Base-by-base conservation (phyloP, 2,888 invertebrate genomes). In the Acleris literana region DNA sequence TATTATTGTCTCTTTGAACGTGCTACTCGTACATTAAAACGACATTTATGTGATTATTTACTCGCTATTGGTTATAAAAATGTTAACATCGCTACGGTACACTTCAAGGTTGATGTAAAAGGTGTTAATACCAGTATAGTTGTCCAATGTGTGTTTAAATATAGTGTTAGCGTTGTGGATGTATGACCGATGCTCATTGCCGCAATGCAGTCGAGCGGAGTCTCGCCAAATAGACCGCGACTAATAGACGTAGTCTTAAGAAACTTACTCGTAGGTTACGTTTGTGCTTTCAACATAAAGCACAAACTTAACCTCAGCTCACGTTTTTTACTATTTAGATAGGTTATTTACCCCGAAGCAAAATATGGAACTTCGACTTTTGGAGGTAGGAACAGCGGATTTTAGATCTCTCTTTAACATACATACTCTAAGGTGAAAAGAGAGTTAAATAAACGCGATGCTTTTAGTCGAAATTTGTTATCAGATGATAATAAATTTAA, bases 131-230 rank as follows among this genome's bases (percentile, higher is more conserved):
- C 55, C 25, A 48, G 58, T 59, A 52, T 49, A 49, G 58, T 22
- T 39, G 52, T 48, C 48, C 56, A 43, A 54, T 55, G 52, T 53
- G 48, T 61, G 57, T 66, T 66, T 62, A 56, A 66, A 57, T 66
- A 57, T 48, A 46, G 39, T 64, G 60, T 67, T 68, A 63, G 63
- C 60, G 51, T 63, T 17, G 70, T 67, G 64, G 65, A 55, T 68
- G 64, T 68, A 69, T 46, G 72, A 54, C 64, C 69, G 72, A 70
- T 73, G 74, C 73, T 72, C 39, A 71, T 74, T 78, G 73, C 74
- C 76, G 80, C 81, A 81, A 77, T 82, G 80, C 81, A 82, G 81
- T 77, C 71, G 70, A 74, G 68, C 76, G 75, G 76, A 75, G 74
- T 74, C 74, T 72, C 70, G 75, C 71, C 71, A 81, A 81, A 71